Base-by-base conservation (phyloP, 2,888 invertebrate genomes). In the Laothoe populi region DNA sequence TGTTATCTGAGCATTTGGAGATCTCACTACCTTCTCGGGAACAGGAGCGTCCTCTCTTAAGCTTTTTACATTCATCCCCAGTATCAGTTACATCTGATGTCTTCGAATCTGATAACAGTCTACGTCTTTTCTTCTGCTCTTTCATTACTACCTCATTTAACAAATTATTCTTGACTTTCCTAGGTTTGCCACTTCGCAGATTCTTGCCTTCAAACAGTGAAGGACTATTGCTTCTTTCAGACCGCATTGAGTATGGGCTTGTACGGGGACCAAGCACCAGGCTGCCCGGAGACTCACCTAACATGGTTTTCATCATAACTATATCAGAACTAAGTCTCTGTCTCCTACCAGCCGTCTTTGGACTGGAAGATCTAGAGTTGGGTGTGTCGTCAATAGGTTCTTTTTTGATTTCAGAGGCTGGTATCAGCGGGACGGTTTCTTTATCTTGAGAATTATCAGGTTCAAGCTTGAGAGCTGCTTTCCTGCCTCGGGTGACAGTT, bases 101-200 rank as follows among this genome's bases (percentile, higher is more conserved):
- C 74, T 92, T 92, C 64, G 95, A 94, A 68, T 95, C 94, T 66
- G 94, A 94, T 60, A 94, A 81, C 63, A 94, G 81, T 70, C 92
- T 84, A 70, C 93, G 88, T 68, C 94, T 88, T 72, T 93, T 93
- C 73, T 94, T 93, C 67, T 89, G 88, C 71, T 94, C 94, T 66
- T 92, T 92, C 74, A 89, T 86, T n/a, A 95, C 88, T 65, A 94
- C 94, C 70, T 94, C 94, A 74, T 93, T 90, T 44, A 95, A 78
- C 57, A 93, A 86, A 70, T 92, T 87, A 70, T 88, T 93, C 75
- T 94, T 94, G 10, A 94, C 85, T 83, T 95, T 95, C 62, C 95
- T 92, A 53, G 95, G 94, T 77, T 95, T 95, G 0, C 95, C 95
- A 79, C 95, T 95, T 60, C 95, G 88, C 62, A 95, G 86, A 65